phyloP scores from a whole-genome alignment of 2,113 vertebrate species.

The Gobio gobio region DNA sequence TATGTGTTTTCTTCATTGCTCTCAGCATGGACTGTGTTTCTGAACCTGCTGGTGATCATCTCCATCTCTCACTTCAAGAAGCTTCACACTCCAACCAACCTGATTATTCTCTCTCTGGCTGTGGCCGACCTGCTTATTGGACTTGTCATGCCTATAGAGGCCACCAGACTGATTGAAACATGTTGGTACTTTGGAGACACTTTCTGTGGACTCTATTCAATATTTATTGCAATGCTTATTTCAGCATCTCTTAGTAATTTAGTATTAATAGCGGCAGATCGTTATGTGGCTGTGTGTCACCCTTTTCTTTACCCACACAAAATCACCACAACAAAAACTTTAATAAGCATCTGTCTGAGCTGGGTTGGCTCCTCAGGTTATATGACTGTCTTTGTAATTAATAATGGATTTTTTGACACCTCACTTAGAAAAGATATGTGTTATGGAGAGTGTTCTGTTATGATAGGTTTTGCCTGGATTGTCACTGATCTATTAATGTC shows the following conservation, averaged over 20 bases:
- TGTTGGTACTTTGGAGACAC: conserved; percentile 67
- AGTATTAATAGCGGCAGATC: conserved; percentile 59
- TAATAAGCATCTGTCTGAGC: conserved; percentile 60
- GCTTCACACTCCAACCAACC: conserved; percentile 69
- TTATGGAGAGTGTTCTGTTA: not conserved
- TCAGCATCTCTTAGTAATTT: conserved; percentile 57
- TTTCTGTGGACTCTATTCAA: conserved; percentile 55
- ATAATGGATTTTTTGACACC: not conserved
- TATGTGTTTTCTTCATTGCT: not conserved
- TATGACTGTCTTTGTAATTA: not conserved
- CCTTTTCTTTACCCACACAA: not conserved
- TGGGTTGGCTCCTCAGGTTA: not conserved
- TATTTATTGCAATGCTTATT: conserved; percentile 53
- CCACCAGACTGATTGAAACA: conserved; percentile 28
- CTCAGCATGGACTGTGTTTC: conserved; percentile 17
- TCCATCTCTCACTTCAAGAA: conserved; percentile 68
- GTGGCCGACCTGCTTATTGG: conserved; percentile 19
- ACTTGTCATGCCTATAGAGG: conserved; percentile 80
- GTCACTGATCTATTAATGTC: not conserved
- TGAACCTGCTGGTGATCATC: conserved; percentile 46
- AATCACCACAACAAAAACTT: not conserved
- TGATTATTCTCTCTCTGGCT: not conserved
- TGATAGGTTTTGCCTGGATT: not conserved
- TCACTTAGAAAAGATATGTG: not conserved
- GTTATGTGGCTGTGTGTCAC: conserved; percentile 5